Evolutionary conservation across 2,888 invertebrate genomes (phyloP), one percentile per base, ranked within the genome.

Genomic region (Smittia sp.): DNA sequence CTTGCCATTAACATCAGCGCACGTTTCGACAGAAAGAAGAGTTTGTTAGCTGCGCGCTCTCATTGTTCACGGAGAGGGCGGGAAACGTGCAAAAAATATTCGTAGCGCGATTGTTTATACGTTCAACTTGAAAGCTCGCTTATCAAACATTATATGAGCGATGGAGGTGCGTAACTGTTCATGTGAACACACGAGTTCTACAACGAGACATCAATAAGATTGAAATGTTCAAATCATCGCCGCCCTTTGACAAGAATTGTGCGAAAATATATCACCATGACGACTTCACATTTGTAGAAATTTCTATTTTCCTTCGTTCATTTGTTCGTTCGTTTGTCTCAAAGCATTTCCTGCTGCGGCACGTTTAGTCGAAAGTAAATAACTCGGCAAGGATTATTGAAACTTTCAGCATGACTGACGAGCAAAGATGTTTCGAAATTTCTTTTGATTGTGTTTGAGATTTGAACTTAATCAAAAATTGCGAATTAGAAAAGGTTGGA

Each of bases 131-230:
- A 18, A 20, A 58, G 9, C n/a, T 58, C n/a, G 18, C 58, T 58
- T 58, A 18, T 58, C 63, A 63, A n/a, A 63, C 25, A 63, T 63
- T 27, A 63, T 27, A 63, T 63, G 63, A 63, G 13, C 22, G 3
- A 25, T 13, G 27, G 27, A 25, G 2, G 3, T 27, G 9, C 24
- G n/a, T 24, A 27, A 63, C 11, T 27, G 9, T 24, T 13, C 25
- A 22, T 22, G 22, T 58, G n/a, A n/a, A 62, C 3, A 24, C 62
- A 62, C 15, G n/a, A 62, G 22, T 4, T 22, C 6, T 15, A 24
- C 4, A 18, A 62, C 6, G 20, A 13, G 13, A 63, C 63, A 63
- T 63, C 63, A 63, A 25, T 63, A n/a, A 27, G 25, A 63, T 63
- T 63, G 63, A 63, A 27, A 63, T 27, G 24, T 27, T 58, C 11